Evolutionary conservation across 1,140 invertebrate genomes (phyloP), one percentile per base, ranked within the genome.

Genomic region (Papilio glaucus): DNA sequence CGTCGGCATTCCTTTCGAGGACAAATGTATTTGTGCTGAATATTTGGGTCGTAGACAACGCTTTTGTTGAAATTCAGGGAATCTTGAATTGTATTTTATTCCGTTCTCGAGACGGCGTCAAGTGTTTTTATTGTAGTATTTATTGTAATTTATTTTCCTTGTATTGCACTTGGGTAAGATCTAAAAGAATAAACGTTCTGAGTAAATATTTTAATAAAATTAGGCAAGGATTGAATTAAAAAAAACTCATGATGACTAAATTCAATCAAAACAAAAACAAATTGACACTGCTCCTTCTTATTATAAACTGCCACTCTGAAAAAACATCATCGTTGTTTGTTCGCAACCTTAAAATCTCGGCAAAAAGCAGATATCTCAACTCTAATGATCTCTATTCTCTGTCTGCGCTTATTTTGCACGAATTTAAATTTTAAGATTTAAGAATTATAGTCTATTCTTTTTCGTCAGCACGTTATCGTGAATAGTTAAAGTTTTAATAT

Each of bases 21-120:
- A 69, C 67, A 69, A 69, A 69, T 69, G 67, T 69, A 69, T 69
- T 69, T 69, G 67, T 69, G 67, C 45, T 69, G 67, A 69, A 69
- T 69, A 69, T 69, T 69, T 69, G 67, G 33, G 42, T 49, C 41
- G 24, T 53, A 15, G 67, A 24, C 63, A 39, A 38, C 21, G 15
- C 67, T 49, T 33, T 69, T 69, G 67, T 69, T 49, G 42, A 65
- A 65, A 38, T 65, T 65, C 62, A 38, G 37, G 15, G 67, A 49
- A 53, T 69, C 67, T 49, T 69, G 26, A 69, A 69, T 69, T 69
- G 67, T 69, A 24, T 69, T 69, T 69, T 69, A 69, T 69, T 69
- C 41, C 37, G 15, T 49, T 13, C 26, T 26, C 10, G 7, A 49
- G 41, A 69, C 41, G 41, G 41, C 42, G 41, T 69, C 67, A 15